phyloP scores from a whole-genome alignment of 2,888 invertebrate species.

The Bimastos eiseni region DNA sequence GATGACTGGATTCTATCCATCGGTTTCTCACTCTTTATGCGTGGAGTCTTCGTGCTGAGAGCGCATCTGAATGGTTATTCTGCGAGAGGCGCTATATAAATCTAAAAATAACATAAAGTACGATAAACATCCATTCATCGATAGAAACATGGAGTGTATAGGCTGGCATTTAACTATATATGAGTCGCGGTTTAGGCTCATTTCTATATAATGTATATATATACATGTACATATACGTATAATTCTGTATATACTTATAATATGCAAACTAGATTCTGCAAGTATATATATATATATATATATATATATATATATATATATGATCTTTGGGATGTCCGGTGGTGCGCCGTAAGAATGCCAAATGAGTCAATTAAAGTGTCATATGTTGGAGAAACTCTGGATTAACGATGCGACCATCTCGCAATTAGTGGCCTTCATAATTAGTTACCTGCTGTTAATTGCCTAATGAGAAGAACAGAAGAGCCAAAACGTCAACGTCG shows the following conservation, averaged over 20 bases:
- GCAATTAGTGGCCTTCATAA: constrained; percentile 13
- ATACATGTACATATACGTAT: neutral
- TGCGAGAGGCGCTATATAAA: no score
- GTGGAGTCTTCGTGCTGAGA: no score
- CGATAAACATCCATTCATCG: no score
- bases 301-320: neutral
- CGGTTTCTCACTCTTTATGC: no score
- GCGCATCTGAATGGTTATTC: no score
- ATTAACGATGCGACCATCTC: neutral
- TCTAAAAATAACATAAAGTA: no score
- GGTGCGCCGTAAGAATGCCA: neutral
- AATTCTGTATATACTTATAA: no score
- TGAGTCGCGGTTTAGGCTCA: neutral
- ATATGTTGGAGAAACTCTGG: neutral
- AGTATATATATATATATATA: neutral
- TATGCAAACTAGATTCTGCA: neutral
- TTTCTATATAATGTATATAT: neutral
- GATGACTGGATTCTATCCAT: no score
- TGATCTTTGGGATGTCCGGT: neutral
- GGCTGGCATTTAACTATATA: neutral
- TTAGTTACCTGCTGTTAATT: neutral
- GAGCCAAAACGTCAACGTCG: neutral
- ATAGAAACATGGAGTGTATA: no score
- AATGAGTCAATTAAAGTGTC: constrained; percentile 24
- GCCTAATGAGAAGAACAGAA: neutral